These are phyloP conservation scores for Lanius collurio DNA, from an alignment of 2,113 vertebrate species.

Conservation along the genomic window DNA sequence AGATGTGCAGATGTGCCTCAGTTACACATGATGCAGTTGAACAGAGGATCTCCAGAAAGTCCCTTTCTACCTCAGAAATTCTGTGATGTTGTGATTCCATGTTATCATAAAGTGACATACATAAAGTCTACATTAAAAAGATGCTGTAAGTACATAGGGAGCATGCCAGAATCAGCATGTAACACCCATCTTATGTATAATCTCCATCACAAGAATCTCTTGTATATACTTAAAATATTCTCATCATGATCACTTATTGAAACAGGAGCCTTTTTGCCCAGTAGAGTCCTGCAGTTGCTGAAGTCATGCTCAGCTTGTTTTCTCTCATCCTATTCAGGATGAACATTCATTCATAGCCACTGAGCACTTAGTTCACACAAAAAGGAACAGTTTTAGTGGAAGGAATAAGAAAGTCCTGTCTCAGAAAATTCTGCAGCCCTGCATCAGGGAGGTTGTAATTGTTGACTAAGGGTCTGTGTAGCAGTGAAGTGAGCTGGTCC, in stretches of 20 bases:
- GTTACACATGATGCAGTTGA: fast-evolving
- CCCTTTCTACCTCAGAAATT: background rate
- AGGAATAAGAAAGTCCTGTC: background rate
- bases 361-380: background rate
- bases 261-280: background rate
- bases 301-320: background rate
- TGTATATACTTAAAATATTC: background rate
- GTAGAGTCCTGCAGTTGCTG: background rate
- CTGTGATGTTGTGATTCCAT: background rate
- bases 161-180: background rate
- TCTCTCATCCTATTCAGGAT: background rate
- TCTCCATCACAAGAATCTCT: background rate
- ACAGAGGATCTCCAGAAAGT: background rate
- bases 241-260: background rate
- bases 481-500: background rate
- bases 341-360: background rate
- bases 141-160: background rate
- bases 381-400: background rate
- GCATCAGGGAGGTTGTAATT: background rate
- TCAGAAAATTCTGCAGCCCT: background rate
- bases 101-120: background rate
- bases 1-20: background rate
- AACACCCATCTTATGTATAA: background rate
- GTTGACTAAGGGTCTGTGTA: background rate
- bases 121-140: background rate